phyloP scores from a whole-genome alignment of 2,797 vertebrate species.

The Siniperca undulata region DNA sequence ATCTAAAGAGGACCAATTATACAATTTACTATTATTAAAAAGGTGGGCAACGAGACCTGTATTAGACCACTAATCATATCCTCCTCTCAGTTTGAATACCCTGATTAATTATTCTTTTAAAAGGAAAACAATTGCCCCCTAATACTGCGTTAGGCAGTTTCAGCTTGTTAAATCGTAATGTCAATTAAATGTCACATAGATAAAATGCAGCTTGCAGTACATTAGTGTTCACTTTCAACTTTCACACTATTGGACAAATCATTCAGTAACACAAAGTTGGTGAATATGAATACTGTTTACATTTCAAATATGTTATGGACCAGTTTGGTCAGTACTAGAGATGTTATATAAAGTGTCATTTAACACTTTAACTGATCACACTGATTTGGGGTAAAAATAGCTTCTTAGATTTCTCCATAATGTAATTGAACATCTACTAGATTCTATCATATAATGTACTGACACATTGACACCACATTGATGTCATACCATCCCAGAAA shows the following conservation, averaged over 20 bases:
- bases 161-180: constrained; percentile 30
- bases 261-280: neutral
- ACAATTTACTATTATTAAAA: constrained; percentile 50
- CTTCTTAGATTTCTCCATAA: neutral
- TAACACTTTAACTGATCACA: neutral
- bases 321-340: neutral
- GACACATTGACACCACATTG: neutral
- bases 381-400: too few relatives aligned
- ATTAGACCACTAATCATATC: constrained; percentile 45
- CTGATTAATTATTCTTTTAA: constrained; percentile 42
- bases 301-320: neutral
- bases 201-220: neutral
- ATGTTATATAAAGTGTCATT: neutral
- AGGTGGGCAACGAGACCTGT: constrained; percentile 4
- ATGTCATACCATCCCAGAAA: neutral
- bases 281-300: neutral
- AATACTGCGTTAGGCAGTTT: constrained; percentile 5
- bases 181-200: constrained; percentile 24
- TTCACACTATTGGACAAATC: neutral
- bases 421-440: neutral
- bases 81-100: constrained; percentile 21
- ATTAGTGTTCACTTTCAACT: neutral
- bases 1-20: constrained; percentile 46
- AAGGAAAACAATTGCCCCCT: constrained; percentile 16
- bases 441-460: neutral